A percentile compares a stretch with the other conserved stretches of the same genome.
phyloP scores from a whole-genome alignment of 1,140 invertebrate genomes.

The Philopotamus ludificatus region DNA sequence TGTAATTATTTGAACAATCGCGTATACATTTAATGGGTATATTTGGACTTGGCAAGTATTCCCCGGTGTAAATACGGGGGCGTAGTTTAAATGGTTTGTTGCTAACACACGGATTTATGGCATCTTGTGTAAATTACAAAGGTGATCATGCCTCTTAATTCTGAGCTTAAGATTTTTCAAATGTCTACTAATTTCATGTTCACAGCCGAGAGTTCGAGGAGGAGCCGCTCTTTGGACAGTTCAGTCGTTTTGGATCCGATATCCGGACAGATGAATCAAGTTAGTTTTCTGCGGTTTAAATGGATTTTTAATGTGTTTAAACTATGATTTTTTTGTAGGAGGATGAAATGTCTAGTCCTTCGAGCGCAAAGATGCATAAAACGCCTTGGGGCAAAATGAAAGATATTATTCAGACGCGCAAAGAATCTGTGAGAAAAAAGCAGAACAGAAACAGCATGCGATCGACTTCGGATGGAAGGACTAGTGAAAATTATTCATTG shows the following conservation, averaged over 20 bases:
- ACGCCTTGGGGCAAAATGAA: constrained; percentile 71
- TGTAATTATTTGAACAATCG: too few relatives aligned
- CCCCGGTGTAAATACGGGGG: too few relatives aligned
- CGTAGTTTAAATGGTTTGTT: too few relatives aligned
- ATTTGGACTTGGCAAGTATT: too few relatives aligned
- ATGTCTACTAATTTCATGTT: constrained; percentile 2
- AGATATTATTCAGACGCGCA: constrained; percentile 68
- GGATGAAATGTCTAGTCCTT: constrained; percentile 45
- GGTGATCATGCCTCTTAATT: too few relatives aligned
- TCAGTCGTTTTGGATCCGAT: constrained; percentile 31
- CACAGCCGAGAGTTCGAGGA: constrained; percentile 32
- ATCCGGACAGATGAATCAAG: constrained; percentile 25
- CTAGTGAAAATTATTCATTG: constrained; percentile 54
- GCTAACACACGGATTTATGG: too few relatives aligned
- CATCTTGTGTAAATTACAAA: too few relatives aligned
- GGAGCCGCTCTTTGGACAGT: constrained; percentile 39
- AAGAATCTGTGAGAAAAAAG: constrained; percentile 65
- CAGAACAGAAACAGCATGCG: constrained; percentile 44
- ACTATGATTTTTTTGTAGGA: constrained; percentile 22
- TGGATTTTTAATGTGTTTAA: background rate
- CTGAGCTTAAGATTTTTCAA: too few relatives aligned
- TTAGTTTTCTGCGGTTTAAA: constrained; percentile 1
- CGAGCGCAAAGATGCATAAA: constrained; percentile 56
- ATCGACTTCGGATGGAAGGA: constrained; percentile 48
- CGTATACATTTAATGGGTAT: too few relatives aligned